Evolutionary conservation across 2,797 vertebrate genomes (phyloP).

Genomic region (Diplodus puntazzo): DNA sequence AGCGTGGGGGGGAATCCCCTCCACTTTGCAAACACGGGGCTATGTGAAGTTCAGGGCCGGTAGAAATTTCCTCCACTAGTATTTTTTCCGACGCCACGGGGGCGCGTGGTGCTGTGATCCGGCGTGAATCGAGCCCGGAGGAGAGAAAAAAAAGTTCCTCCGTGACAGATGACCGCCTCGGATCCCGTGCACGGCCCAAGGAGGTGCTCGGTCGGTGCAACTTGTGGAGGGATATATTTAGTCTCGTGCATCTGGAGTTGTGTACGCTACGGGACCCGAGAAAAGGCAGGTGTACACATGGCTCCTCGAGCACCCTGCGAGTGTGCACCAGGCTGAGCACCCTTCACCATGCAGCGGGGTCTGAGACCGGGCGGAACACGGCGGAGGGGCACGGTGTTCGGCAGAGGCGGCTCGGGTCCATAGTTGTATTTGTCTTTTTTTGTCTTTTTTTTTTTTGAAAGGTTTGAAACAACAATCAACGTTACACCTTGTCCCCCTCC

Average conservation of each 20-base stretch:
- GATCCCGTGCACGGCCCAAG: slow-evolving; percentile 43
- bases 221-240: slow-evolving; percentile 46
- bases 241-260: slow-evolving; percentile 50
- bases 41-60: slow-evolving; percentile 71
- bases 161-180: slow-evolving; percentile 58
- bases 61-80: slow-evolving; percentile 57
- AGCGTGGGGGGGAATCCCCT: slow-evolving; percentile 67
- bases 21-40: slow-evolving; percentile 21
- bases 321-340: slow-evolving; percentile 23
- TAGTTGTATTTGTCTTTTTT: neutral
- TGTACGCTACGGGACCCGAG: slow-evolving; percentile 23
- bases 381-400: slow-evolving; percentile 83
- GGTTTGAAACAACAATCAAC: slow-evolving; percentile 85
- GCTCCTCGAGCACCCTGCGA: slow-evolving; percentile 46
- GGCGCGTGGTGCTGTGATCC: slow-evolving; percentile 53
- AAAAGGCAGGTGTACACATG: slow-evolving; percentile 82
- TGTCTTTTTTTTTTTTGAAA: slow-evolving; percentile 15
- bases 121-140: slow-evolving; percentile 17
- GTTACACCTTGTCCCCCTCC: slow-evolving; percentile 67
- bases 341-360: slow-evolving; percentile 43
- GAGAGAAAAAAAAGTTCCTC: slow-evolving; percentile 57
- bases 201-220: slow-evolving; percentile 34
- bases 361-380: slow-evolving; percentile 85
- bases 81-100: slow-evolving; percentile 15
- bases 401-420: slow-evolving; percentile 83